A percentile compares a stretch with the other conserved stretches of the same genome.
Evolutionary conservation across 2,797 vertebrate species (phyloP).

Genomic region (Benthosema pterotum): DNA sequence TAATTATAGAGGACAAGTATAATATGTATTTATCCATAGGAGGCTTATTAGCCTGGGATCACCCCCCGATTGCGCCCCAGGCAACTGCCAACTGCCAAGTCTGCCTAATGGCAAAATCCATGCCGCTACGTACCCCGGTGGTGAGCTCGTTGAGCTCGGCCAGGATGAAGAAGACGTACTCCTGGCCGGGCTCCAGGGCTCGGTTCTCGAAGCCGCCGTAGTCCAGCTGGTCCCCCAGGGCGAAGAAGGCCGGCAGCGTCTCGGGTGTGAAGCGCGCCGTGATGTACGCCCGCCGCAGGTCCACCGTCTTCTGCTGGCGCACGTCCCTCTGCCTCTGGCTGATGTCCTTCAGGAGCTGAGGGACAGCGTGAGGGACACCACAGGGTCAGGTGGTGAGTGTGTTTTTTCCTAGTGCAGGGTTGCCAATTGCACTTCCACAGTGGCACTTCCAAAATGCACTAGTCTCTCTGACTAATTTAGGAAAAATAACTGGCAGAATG

Average conservation of each 20-base stretch:
- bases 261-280: conserved; percentile 89
- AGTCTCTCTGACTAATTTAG: too few relatives aligned
- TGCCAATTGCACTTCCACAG: too few relatives aligned
- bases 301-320: conserved; percentile 90
- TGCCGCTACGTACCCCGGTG: conserved; percentile 84
- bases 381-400: too few relatives aligned
- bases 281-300: conserved; percentile 91
- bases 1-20: too few relatives aligned
- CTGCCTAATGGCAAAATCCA: too few relatives aligned
- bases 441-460: too few relatives aligned
- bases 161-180: conserved; percentile 94
- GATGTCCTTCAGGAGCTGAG: conserved; percentile 92
- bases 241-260: conserved; percentile 89
- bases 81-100: too few relatives aligned
- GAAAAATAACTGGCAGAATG: too few relatives aligned
- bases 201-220: conserved; percentile 95
- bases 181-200: conserved; percentile 90
- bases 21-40: too few relatives aligned
- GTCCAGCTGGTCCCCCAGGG: conserved; percentile 93
- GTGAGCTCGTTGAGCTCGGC: conserved; percentile 91
- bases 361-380: conserved; percentile 13
- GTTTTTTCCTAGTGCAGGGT: too few relatives aligned
- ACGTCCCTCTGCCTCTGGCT: conserved; percentile 86
- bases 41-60: too few relatives aligned
- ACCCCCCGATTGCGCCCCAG: too few relatives aligned